phyloP scores from a whole-genome alignment of 2,888 invertebrate species.

The Dasysyrphus albostriatus region DNA sequence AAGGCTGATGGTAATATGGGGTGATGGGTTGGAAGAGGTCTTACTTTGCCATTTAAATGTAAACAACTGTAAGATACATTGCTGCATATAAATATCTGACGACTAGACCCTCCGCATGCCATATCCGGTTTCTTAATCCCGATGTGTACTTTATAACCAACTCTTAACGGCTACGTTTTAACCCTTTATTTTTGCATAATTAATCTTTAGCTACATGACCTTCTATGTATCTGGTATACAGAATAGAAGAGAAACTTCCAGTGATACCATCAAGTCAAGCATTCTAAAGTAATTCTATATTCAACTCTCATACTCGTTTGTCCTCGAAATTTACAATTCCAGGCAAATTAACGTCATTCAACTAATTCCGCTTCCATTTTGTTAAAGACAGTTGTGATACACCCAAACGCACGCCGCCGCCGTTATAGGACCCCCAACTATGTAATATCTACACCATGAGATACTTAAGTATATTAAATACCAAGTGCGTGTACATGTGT shows the following conservation, averaged over 20 bases:
- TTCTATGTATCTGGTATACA: conserved; percentile 8
- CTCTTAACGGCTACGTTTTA: conserved; percentile 73
- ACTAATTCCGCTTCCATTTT: conserved; percentile 74
- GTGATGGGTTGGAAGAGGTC: conserved; percentile 19
- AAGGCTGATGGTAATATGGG: conserved; percentile 2
- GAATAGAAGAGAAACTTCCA: conserved; percentile 19
- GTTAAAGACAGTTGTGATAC: conserved; percentile 45
- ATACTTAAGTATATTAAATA: conserved; percentile 44
- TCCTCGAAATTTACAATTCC: conserved; percentile 76
- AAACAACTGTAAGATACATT: conserved; percentile 70
- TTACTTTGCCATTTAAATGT: conserved; percentile 41
- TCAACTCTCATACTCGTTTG: conserved; percentile 75
- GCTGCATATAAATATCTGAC: conserved; percentile 59
- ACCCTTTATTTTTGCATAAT: conserved; percentile 76
- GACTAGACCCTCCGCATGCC: conserved; percentile 10
- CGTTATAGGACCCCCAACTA: not conserved
- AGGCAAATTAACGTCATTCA: conserved; percentile 76
- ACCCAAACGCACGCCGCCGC: not conserved
- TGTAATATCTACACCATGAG: conserved; percentile 16
- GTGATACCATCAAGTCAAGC: not conserved
- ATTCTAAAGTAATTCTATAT: conserved; percentile 67
- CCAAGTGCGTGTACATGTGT: conserved; percentile 38
- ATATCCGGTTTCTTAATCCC: conserved; percentile 63
- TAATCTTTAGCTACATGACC: conserved; percentile 76
- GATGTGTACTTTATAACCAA: conserved; percentile 74